Base-by-base conservation (phyloP, 2,113 vertebrate species). In the Dasyurus viverrinus region DNA sequence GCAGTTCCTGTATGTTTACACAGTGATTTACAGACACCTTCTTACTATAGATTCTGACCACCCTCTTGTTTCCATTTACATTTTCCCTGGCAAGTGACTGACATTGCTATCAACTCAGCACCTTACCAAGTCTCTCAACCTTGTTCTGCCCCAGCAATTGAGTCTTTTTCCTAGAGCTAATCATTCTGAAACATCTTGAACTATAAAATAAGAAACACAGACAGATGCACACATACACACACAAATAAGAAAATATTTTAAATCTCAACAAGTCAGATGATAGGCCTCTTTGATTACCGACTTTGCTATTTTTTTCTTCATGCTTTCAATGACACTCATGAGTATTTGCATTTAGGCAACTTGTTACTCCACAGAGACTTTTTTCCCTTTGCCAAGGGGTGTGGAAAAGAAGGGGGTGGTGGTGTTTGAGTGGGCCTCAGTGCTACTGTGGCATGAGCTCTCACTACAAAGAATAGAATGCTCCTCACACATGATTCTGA, bases 1-100 rank as follows among this genome's bases (percentile, higher is more conserved):
- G 60, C 92, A 93, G 95, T 95, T 60, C 96, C 90, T 97, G 97
- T 96, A 76, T 95, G 93, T 98, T 98, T 97, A 97, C 93, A 96
- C 96, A 97, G 98, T 98, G 98, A 98, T 98, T 98, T 98, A 98
- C 92, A 0, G 97, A 94, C 95, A 92, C 95, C 96, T 94, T 98
- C 96, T 94, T 76, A 90, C 26, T 90, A 42, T 92, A 93, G 53
- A 90, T 0, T 26, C 90, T 92, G 95, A 60, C 97, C 91, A 90
- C 93, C 96, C 96, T 97, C 93, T 76, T 89, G 36, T 89, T 96
- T 93, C 92, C 95, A 52, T 92, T 30, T 47, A 0, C 53, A 25
- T 23, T 54, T 96, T 95, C 93, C 42, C 25, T 84, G 0, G 0
- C 96, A 96, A 94, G 23, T 54, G 89, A 48, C 95, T 97, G 95